Base-by-base conservation (phyloP, 2,797 vertebrate genomes). In the Argentina silus region DNA sequence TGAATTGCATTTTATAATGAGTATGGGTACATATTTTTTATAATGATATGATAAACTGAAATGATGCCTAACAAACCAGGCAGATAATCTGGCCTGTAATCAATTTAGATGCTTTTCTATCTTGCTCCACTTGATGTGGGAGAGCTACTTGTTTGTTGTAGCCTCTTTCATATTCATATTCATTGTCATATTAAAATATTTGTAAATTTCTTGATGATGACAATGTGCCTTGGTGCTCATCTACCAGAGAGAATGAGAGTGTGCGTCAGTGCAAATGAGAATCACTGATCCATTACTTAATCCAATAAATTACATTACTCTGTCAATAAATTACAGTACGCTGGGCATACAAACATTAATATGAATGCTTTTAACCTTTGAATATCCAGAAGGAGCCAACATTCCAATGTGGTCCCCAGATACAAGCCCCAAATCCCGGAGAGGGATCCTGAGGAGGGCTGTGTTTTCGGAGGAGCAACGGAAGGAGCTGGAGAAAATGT, bases 381-480 rank as follows among this genome's bases (percentile, higher is more conserved):
- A 12, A 64, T 67, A 81, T 76, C 44, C 72, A 95, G 93, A 91
- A 45, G 83, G 77, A 57, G 67, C 82, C 65, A 88, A 88, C 68
- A 83, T 96, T 75, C 92, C 93, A 69, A 91, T 95, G 83, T 94
- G 96, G 92, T 91, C 93, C 64, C 89, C 94, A 53, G 95, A 96
- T 66, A 88, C 93, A 17, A 94, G 92, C 80, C 93, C 95, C 72
- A 98, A 95, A 88, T 87, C 93, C 60, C 94, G 95, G 36, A 94
- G 95, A 87, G 97, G 97, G 64, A 98, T 99, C 88, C 93, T 99
- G 64, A 94, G 97, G 87, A 95, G 98, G 89, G 98, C 97, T 1
- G 98, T 99, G 36, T 99, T 99, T 92, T 98, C 97, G 0, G 97
- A 99, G 79, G 96, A 98, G 61, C 98, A 99, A 92, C 94, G 98